Percentiles rank a stretch among this genome's conserved stretches.
Evolutionary conservation across 2,888 invertebrate genomes (phyloP).

Genomic region (Tetragonula carbonaria): DNA sequence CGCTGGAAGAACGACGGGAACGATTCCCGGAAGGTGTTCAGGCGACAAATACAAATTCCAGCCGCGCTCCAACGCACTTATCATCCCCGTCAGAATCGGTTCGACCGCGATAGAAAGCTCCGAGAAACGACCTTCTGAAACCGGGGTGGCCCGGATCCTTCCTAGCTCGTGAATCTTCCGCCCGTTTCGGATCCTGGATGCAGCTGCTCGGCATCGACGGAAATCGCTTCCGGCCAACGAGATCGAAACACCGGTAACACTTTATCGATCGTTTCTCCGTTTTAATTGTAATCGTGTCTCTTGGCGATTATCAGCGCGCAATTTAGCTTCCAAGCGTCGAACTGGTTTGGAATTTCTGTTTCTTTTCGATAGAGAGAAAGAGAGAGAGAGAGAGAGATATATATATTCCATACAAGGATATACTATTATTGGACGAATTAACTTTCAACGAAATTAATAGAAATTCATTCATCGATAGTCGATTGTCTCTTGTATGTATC

Average conservation of each 20-base stretch:
- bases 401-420: neutral
- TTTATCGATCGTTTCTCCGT: conserved; percentile 34
- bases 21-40: conserved; percentile 48
- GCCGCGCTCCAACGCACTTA: conserved; percentile 40
- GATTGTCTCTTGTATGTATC: neutral
- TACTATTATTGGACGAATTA: neutral
- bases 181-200: conserved; percentile 3
- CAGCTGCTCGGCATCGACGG: conserved; percentile 29
- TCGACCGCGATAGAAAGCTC: conserved; percentile 16
- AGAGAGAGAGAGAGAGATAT: too few species aligned
- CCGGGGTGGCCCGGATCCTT: conserved; percentile 32
- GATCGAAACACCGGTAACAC: conserved; percentile 40
- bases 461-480: neutral
- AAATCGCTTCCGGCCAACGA: conserved; percentile 26
- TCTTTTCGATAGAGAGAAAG: neutral
- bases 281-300: neutral
- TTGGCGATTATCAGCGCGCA: neutral
- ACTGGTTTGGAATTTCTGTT: neutral
- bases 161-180: conserved; percentile 39
- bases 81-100: conserved; percentile 41
- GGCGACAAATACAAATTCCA: conserved; percentile 51
- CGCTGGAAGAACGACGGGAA: conserved; percentile 41
- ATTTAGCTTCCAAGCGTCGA: neutral
- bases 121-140: conserved; percentile 28
- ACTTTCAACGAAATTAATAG: neutral